Evolutionary conservation across 2,113 vertebrate species (phyloP), one percentile per base, ranked within the genome.

Genomic region (Oceanodroma tethys): DNA sequence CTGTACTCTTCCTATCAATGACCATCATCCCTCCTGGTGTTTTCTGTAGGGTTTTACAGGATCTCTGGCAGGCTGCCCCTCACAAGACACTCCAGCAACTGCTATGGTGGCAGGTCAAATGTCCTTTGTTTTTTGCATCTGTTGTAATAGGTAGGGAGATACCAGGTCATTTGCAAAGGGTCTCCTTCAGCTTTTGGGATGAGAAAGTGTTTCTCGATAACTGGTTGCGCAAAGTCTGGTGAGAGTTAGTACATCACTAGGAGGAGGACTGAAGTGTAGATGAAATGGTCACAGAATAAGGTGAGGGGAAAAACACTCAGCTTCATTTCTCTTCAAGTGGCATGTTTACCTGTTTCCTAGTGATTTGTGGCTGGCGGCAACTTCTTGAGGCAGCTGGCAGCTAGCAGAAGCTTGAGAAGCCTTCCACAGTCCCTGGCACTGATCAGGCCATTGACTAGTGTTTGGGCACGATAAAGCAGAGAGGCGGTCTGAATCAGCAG

Each of bases 351-450:
- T 32, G 21, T 56, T 88, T 88, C 20, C 8, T 43, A 71, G 40
- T n/a, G 36, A 70, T 45, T 82, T 0, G 0, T 65, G 45, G 34
- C 40, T 60, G 16, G 13, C 19, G 4, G 26, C 16, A 88, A n/a
- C 32, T 86, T 85, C n/a, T 55, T 73, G 40, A 86, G 60, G 32
- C 14, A 81, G 8, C 18, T 88, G 42, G 32, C 36, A 74, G 30
- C 20, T 71, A 84, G 25, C 19, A 75, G 50, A 80, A 29, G 17
- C 7, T 36, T 78, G 32, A 90, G 67, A 72, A 90, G 5, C 12
- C 21, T 80, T 92, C 21, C 25, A 36, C 47, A 12, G 2, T 53
- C 42, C 21, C 30, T 76, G 43, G 6, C 0, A 0, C 25, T 45
- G 30, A 67, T 38, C 10, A 34, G 43, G 19, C 16, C 23, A 8